These are phyloP conservation scores for Oreotragus oreotragus DNA, from an alignment of 2,113 vertebrate species.

Conservation along the genomic window DNA sequence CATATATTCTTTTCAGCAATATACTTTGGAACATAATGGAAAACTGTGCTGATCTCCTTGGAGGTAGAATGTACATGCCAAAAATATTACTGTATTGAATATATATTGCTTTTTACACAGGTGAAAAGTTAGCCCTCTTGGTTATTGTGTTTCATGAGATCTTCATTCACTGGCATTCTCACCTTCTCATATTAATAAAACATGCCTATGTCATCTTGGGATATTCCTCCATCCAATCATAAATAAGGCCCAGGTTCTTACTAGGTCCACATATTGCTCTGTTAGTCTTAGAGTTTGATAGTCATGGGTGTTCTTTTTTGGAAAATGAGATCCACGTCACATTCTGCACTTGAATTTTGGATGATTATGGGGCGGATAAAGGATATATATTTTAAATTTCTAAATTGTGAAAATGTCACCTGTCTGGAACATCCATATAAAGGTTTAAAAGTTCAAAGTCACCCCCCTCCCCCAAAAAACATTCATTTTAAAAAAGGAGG, in stretches of 20 bases:
- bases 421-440: background rate
- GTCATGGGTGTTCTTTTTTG: background rate
- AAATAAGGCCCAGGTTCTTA: background rate
- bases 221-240: too few relatives aligned
- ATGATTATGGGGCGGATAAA: background rate
- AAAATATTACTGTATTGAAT: background rate
- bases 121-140: background rate
- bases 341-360: background rate
- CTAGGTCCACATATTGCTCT: background rate
- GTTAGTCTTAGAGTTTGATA: background rate
- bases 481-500: background rate
- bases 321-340: background rate
- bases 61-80: background rate
- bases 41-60: background rate
- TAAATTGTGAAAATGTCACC: constrained; percentile 2
- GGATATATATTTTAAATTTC: background rate
- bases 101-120: background rate
- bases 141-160: background rate
- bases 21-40: background rate
- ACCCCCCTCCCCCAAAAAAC: background rate
- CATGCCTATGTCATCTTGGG: background rate
- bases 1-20: background rate
- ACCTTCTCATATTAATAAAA: background rate
- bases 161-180: background rate
- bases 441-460: constrained; percentile 7